A percentile compares a stretch with the other conserved stretches of the same genome.
Conservation (phyloP, 2,113 vertebrate species). For the Trogon surrucura region DNA sequence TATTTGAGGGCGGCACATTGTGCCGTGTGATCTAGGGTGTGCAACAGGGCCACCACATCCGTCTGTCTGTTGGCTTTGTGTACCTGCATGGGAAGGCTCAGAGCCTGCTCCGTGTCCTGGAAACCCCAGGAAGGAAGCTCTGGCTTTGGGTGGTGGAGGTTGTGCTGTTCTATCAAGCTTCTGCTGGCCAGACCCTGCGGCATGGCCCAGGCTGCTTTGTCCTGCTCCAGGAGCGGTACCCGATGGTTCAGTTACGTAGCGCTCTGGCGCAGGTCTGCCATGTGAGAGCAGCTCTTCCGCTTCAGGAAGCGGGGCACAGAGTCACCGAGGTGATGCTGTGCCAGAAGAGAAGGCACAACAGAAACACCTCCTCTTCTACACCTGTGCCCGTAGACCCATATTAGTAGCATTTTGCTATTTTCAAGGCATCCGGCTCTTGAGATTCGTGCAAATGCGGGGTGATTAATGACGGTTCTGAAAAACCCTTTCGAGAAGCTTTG, state of each 20-base stretch:
- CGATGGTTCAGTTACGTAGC: fast-evolving
- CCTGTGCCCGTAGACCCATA: too few species aligned
- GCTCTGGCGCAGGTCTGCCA: fast-evolving
- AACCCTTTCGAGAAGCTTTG: not conserved
- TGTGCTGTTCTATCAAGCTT: not conserved
- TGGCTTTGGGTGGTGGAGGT: not conserved
- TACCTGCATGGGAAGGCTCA: not conserved
- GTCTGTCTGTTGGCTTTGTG: not conserved
- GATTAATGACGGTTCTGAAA: not conserved
- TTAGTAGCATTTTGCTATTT: not conserved
- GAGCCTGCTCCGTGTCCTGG: not conserved
- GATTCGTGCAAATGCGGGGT: too few species aligned
- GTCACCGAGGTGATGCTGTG: too few species aligned
- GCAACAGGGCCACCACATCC: fast-evolving
- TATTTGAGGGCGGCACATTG: fast-evolving
- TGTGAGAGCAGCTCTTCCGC: not conserved
- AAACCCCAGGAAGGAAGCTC: fast-evolving
- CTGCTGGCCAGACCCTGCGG: not conserved
- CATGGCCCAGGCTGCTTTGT: not conserved
- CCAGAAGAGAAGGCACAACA: not conserved
- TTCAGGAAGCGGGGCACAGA: fast-evolving
- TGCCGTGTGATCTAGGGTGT: not conserved
- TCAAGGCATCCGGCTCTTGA: not conserved
- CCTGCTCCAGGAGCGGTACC: not conserved
- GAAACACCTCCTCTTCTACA: not conserved